phyloP scores from a whole-genome alignment of 64 coral and sea anemone genomes.

The Platygyra sinensis region DNA sequence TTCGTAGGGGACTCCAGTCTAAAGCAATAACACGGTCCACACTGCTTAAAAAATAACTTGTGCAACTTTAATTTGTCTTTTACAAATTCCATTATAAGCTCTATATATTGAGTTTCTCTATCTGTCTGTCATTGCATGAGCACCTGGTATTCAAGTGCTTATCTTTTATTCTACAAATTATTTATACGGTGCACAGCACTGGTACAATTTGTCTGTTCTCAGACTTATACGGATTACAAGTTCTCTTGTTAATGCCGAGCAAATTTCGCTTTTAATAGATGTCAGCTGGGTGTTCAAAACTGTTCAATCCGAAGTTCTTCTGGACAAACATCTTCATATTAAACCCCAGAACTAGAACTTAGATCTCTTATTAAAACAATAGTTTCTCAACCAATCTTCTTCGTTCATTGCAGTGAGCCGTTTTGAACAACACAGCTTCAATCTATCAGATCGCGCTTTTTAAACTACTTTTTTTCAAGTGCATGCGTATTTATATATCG shows the following conservation, averaged over 20 bases:
- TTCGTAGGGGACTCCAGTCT: not conserved
- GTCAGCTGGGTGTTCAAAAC: not conserved
- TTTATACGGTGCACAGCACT: slow-evolving; percentile 50
- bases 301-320: slow-evolving; percentile 1
- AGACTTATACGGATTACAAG: slow-evolving; percentile 15
- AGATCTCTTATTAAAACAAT: not conserved
- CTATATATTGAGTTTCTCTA: slow-evolving; percentile 5
- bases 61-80: slow-evolving; percentile 42
- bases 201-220: slow-evolving; percentile 40
- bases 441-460: not conserved
- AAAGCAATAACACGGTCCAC: not conserved
- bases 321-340: not conserved
- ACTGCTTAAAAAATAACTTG: slow-evolving; percentile 19
- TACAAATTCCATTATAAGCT: slow-evolving; percentile 5
- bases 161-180: not conserved
- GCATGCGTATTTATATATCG: not conserved
- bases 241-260: not conserved
- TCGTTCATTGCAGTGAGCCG: not conserved
- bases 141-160: slow-evolving; percentile 26
- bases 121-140: not conserved
- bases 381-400: not conserved
- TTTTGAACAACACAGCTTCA: not conserved
- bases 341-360: not conserved
- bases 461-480: not conserved
- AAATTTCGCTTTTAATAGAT: slow-evolving; percentile 11